Evolutionary conservation across 2,113 vertebrate genomes (phyloP).

Genomic region (Taurulus bubalis): DNA sequence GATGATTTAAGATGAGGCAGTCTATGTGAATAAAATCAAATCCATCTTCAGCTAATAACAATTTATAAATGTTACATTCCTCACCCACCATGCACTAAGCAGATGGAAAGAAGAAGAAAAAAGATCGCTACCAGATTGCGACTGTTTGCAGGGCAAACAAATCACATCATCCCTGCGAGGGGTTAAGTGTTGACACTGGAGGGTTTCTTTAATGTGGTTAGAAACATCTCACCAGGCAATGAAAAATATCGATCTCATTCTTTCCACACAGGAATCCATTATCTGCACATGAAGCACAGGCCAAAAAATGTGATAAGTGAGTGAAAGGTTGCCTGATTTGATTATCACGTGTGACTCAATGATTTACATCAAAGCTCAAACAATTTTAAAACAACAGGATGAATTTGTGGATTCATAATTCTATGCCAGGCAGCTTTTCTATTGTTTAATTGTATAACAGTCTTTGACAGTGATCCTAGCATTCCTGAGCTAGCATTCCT

Average conservation of each 20-base stretch:
- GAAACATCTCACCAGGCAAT: slow-evolving; percentile 67
- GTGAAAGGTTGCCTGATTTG: slow-evolving; percentile 60
- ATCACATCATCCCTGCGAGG: slow-evolving; percentile 60
- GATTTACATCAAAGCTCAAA: slow-evolving; percentile 44
- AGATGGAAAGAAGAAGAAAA: slow-evolving; percentile 22
- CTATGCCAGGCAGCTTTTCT: slow-evolving; percentile 2
- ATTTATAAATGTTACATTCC: slow-evolving; percentile 42
- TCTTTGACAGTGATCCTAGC: slow-evolving; percentile 38
- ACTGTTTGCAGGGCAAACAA: slow-evolving; percentile 27
- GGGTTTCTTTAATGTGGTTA: slow-evolving; percentile 73
- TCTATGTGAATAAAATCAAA: slow-evolving; percentile 44
- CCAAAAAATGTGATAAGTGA: slow-evolving; percentile 52
- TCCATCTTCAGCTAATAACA: slow-evolving; percentile 49
- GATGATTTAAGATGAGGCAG: slow-evolving; percentile 14
- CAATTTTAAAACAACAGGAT: slow-evolving; percentile 3
- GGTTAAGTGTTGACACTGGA: slow-evolving; percentile 62
- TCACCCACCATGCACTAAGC: background rate
- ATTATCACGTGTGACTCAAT: slow-evolving; percentile 58
- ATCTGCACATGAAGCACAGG: slow-evolving; percentile 45
- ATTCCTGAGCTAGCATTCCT: slow-evolving; percentile 35
- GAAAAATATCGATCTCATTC: slow-evolving; percentile 70
- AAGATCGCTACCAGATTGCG: slow-evolving; percentile 32
- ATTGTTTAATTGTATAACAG: slow-evolving; percentile 33
- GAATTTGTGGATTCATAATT: slow-evolving; percentile 22
- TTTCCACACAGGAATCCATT: slow-evolving; percentile 72